Evolutionary conservation across 1,140 invertebrate genomes (phyloP).

Genomic region (Microplitis mediator): DNA sequence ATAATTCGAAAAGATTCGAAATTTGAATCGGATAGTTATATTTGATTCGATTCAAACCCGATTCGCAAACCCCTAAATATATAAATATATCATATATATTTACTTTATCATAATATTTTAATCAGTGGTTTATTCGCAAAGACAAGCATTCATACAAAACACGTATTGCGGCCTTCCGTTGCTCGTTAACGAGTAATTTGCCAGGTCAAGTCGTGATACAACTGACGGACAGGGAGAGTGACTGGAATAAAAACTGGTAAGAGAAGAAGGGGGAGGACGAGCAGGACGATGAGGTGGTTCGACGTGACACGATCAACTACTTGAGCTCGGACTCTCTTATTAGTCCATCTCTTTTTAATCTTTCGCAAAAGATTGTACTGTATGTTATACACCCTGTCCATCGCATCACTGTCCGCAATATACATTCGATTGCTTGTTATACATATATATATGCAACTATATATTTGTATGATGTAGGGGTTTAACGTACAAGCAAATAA

Average conservation of each 20-base stretch:
- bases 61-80: too few relatives aligned
- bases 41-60: too few relatives aligned
- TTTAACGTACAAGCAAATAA: not conserved
- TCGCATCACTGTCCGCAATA: not conserved
- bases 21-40: too few relatives aligned
- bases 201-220: conserved; percentile 26
- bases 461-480: not conserved
- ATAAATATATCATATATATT: not conserved
- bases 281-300: too few relatives aligned
- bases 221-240: conserved; percentile 27
- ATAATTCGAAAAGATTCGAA: too few relatives aligned
- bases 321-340: not conserved
- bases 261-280: not conserved
- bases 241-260: conserved; percentile 38
- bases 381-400: too few relatives aligned
- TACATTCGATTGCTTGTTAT: not conserved
- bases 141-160: conserved; percentile 39
- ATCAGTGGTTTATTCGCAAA: conserved; percentile 34
- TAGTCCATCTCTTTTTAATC: conserved; percentile 7
- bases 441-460: not conserved
- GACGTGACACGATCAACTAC: conserved; percentile 21
- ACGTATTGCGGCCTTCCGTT: conserved; percentile 31
- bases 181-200: conserved; percentile 35
- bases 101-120: conserved; percentile 19
- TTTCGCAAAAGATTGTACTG: not conserved